Evolutionary conservation across 2,113 vertebrate genomes (phyloP).

Genomic region (Rhynchomys soricoides): DNA sequence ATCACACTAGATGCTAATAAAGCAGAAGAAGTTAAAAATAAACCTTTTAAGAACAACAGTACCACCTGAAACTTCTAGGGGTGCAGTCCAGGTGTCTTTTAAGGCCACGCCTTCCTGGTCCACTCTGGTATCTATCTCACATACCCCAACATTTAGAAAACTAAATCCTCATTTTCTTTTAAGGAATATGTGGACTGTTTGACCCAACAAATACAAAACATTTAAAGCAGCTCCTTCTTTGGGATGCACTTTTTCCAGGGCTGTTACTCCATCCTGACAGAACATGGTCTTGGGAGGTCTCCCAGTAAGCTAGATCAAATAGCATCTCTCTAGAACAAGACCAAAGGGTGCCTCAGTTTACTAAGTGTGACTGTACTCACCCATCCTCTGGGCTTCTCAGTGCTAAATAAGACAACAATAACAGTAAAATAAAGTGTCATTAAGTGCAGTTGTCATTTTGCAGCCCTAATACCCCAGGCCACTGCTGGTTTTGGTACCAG

Average conservation of each 20-base stretch:
- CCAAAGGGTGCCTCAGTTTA: not conserved
- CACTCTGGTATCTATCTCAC: not conserved
- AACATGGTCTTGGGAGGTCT: not conserved
- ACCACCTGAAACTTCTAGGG: slow-evolving; percentile 38
- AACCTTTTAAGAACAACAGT: slow-evolving; percentile 68
- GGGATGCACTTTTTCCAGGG: not conserved
- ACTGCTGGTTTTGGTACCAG: not conserved
- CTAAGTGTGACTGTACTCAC: slow-evolving; percentile 14
- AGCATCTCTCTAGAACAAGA: slow-evolving; percentile 29
- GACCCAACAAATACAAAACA: slow-evolving; percentile 62
- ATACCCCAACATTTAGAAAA: not conserved
- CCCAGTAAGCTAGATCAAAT: not conserved
- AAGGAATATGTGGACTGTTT: slow-evolving; percentile 49
- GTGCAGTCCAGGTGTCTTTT: not conserved
- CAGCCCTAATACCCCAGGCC: not conserved
- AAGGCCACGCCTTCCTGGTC: not conserved
- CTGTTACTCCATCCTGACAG: not conserved
- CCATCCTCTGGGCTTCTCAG: slow-evolving; percentile 38
- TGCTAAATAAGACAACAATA: slow-evolving; percentile 46
- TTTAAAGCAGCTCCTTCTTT: slow-evolving; percentile 46
- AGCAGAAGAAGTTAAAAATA: slow-evolving; percentile 45
- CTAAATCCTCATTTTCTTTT: slow-evolving; percentile 44
- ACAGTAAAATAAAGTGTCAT: slow-evolving; percentile 74
- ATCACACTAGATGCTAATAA: slow-evolving; percentile 15
- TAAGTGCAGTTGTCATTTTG: slow-evolving; percentile 45